Percentiles rank a stretch among this genome's conserved stretches.
Conservation (phyloP, 2,888 invertebrate genomes). For the Cheiracanthium punctorium region DNA sequence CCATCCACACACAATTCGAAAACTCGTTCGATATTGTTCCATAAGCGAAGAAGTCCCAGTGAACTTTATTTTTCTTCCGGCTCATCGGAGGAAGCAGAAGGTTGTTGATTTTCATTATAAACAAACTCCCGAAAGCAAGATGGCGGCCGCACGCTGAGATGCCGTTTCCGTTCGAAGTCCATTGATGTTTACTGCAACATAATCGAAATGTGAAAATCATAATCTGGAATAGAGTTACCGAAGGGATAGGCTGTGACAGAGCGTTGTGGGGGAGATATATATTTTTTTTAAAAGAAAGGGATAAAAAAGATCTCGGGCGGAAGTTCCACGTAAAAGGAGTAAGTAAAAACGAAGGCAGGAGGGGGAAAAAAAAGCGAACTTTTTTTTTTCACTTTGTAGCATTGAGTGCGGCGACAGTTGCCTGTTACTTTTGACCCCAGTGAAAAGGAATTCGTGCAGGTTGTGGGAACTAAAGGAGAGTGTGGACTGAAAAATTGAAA, state of each 20-base stretch:
- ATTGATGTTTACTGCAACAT: background rate
- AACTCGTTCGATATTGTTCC: background rate
- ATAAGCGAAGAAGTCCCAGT: background rate
- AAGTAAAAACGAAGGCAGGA: background rate
- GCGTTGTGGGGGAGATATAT: background rate
- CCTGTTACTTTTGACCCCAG: background rate
- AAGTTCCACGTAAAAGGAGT: background rate
- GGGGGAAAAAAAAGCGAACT: background rate
- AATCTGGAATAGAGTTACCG: constrained; percentile 39
- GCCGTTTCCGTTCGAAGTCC: background rate
- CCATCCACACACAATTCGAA: background rate
- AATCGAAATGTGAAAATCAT: constrained; percentile 45
- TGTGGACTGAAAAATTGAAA: too few species aligned
- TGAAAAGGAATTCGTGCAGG: background rate
- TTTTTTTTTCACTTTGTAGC: background rate
- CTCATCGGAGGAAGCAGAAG: constrained; percentile 58
- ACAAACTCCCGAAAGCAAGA: constrained; percentile 31
- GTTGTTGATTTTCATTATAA: constrained; percentile 45
- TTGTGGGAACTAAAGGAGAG: background rate
- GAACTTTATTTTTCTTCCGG: constrained; percentile 65
- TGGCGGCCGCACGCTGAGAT: constrained; percentile 3
- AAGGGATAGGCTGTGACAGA: background rate
- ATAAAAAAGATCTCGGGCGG: background rate
- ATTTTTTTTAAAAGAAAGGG: background rate
- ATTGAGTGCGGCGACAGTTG: background rate